Evolutionary conservation across 2,888 invertebrate genomes (phyloP).

Genomic region (Mimachlamys varia): DNA sequence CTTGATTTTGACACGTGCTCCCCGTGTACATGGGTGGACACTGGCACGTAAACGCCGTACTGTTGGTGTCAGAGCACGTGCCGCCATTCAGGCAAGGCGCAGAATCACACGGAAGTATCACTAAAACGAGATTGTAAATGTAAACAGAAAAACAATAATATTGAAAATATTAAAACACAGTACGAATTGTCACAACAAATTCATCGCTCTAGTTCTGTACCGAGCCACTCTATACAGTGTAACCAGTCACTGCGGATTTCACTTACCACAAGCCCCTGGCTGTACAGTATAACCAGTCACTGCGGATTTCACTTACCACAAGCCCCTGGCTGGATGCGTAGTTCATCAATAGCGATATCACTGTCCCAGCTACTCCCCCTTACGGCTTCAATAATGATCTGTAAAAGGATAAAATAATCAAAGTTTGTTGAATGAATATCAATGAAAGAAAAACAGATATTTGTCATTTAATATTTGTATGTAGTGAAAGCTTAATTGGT

Average conservation of each 20-base stretch:
- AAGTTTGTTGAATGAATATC: no score
- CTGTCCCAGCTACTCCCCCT: not conserved
- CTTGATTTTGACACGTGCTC: not conserved
- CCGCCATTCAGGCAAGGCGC: not conserved
- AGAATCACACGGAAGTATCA: not conserved
- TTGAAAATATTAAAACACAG: no score
- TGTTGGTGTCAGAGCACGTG: not conserved
- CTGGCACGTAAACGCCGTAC: not conserved
- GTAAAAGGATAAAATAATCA: not conserved
- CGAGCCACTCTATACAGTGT: no score
- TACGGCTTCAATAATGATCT: not conserved
- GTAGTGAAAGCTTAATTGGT: no score
- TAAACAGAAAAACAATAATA: no score
- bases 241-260: no score
- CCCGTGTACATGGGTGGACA: not conserved
- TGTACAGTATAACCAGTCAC: no score
- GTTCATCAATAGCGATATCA: not conserved
- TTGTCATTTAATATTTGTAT: no score
- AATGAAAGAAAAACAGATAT: no score
- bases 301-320: not conserved
- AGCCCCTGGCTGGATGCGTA: not conserved
- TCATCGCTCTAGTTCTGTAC: no score
- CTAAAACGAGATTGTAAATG: not conserved
- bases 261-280: no score
- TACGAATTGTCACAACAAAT: no score